Percentiles rank a stretch among this genome's conserved stretches.
These are phyloP conservation scores for Drosophila borborema DNA, from an alignment of 2,888 invertebrate genomes.

Conservation along the genomic window DNA sequence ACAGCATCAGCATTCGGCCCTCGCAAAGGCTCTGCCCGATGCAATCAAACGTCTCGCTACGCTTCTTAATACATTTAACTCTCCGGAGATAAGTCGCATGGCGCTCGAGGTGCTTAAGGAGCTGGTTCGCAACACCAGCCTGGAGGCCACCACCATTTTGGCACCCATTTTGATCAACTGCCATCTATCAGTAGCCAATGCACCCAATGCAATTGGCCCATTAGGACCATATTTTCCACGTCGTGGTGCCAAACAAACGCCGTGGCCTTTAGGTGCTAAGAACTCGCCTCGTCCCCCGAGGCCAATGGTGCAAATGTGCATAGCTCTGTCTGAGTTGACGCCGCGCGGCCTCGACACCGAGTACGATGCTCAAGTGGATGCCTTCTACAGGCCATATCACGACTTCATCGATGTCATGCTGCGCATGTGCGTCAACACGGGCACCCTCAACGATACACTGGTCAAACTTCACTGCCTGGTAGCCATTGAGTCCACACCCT, in stretches of 20 bases:
- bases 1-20: conserved; percentile 81
- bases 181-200: conserved; percentile 92
- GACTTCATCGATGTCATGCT: conserved; percentile 93
- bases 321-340: conserved; percentile 90
- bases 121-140: conserved; percentile 83
- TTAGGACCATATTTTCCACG: conserved; percentile 92
- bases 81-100: conserved; percentile 92
- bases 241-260: conserved; percentile 86
- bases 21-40: conserved; percentile 94
- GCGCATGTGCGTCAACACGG: conserved; percentile 94
- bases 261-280: conserved; percentile 87
- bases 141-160: conserved; percentile 89
- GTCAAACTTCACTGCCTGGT: conserved; percentile 95
- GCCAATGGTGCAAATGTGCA: conserved; percentile 94
- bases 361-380: conserved; percentile 90
- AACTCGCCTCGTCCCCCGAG: conserved; percentile 90
- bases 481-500: conserved; percentile 95
- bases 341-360: conserved; percentile 90
- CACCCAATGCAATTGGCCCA: conserved; percentile 88
- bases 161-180: conserved; percentile 94
- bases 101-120: conserved; percentile 89
- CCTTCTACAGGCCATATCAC: conserved; percentile 95
- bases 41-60: conserved; percentile 94
- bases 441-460: conserved; percentile 93
- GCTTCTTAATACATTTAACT: conserved; percentile 94